Base-by-base conservation (phyloP, 2,888 invertebrate species). In the Drosophila bunnanda region DNA sequence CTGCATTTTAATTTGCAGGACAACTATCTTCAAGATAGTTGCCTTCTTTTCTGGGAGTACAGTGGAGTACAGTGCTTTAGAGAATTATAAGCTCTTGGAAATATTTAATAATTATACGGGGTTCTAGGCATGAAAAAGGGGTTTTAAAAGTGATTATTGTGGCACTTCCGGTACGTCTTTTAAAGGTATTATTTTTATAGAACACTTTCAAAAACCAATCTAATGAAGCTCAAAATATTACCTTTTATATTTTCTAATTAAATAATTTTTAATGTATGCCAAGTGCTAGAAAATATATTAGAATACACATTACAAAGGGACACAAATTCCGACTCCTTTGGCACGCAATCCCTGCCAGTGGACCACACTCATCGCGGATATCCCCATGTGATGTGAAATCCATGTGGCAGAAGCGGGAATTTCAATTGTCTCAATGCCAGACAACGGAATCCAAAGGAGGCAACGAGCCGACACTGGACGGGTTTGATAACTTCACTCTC, bases 341-440 rank as follows among this genome's bases (percentile, higher is more conserved):
- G 20, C 32, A 53, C 30, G 34, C 34, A 34, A 20, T 41, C 41
- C 12, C n/a, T n/a, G n/a, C n/a, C n/a, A n/a, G n/a, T n/a, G n/a
- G 25, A n/a, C 17, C 17, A 20, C 32, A 44, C 15, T 7, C 34
- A 28, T 38, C 10, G 30, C n/a, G 39, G 12, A 68, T 59, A 53
- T 36, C 60, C 30, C 56, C 10, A 46, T 46, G 41, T 48, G 67
- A 60, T 52, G 36, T 25, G 54, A 56, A 68, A 38, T 74, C 69
- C 60, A 52, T 52, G 50, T 52, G 54, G 70, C 72, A 75, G 70
- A 76, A 81, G 67, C 70, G 75, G 78, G 73, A 79, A 78, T 82
- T 86, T 83, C 83, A 89, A 85, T 88, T 88, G 88, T 88, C 83
- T 89, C 78, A 77, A 73, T 70, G 54, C 53, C 72, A 71, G 53